Base-by-base conservation (phyloP, 2,113 vertebrate species). In the Theropithecus gelada region DNA sequence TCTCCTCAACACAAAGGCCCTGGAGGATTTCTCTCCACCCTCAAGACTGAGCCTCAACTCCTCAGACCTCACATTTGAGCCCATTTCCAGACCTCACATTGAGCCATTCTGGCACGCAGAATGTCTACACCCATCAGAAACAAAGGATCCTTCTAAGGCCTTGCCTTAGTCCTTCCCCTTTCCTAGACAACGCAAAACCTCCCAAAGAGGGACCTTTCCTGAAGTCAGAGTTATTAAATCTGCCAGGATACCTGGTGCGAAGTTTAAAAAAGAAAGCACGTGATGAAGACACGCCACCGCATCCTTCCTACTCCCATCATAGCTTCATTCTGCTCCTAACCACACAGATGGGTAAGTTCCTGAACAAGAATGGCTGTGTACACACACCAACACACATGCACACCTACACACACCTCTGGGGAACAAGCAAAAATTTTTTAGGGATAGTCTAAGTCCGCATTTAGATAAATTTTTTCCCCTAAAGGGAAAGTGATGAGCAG, bases 1-100 rank as follows among this genome's bases (percentile, higher is more conserved):
- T 5, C 2, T n/a, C 35, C 38, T 23, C 2, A 25, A 23, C 0
- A 35, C 11, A 23, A 38, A 2, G n/a, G 8, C 45, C 16, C 18
- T 11, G 3, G 4, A 78, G 20, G 59, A 22, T 18, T 64, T 72
- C 13, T 20, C 45, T 17, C 6, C 16, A 27, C 4, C 35, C 8
- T 5, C 6, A 61, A 30, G 20, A 7, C 27, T n/a, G 14, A 75
- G 27, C 32, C 38, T 88, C 59, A 12, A 10, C 4, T 18, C 52
- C 61, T 72, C n/a, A 57, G 12, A 30, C 64, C 40, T 89, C 72
- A 64, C 18, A 8, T 40, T 10, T 45, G 27, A 30, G 40, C 27
- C 75, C 57, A 43, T 59, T 70, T 81, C 64, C 4, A 32, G 7
- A 43, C 43, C 43, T 43, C 43, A 43, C 43, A 43, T 43, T 43